A percentile compares a stretch with the other conserved stretches of the same genome.
Evolutionary conservation across 2,113 vertebrate species (phyloP).

Genomic region (Anoplopoma fimbria): DNA sequence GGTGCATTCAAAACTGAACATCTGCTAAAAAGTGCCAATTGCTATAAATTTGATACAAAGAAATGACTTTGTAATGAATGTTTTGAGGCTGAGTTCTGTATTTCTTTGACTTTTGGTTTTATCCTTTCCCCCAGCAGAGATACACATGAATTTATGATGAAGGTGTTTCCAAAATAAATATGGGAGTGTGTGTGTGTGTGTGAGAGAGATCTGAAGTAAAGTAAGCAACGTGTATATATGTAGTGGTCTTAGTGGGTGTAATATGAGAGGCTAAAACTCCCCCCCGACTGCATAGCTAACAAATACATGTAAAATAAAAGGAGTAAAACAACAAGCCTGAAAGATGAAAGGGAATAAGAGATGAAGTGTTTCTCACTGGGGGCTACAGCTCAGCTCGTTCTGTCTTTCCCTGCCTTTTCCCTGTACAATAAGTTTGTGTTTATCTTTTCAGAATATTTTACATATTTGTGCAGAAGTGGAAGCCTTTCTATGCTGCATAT

Average conservation of each 20-base stretch:
- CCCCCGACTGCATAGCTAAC: constrained; percentile 25
- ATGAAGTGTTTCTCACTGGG: constrained; percentile 55
- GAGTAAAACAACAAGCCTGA: constrained; percentile 44
- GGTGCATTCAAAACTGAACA: not conserved
- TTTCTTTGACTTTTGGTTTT: not conserved
- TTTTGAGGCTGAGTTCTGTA: not conserved
- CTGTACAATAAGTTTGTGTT: constrained; percentile 26
- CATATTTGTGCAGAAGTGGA: constrained; percentile 2
- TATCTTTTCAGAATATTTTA: constrained; percentile 11
- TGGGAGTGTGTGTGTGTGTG: not conserved
- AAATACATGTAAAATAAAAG: constrained; percentile 48
- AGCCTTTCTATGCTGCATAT: not conserved
- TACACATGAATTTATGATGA: constrained; percentile 29
- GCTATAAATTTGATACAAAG: not conserved
- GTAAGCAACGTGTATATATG: constrained; percentile 10
- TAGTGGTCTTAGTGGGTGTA: constrained; percentile 14
- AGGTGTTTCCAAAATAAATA: constrained; percentile 13
- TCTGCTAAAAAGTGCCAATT: not conserved
- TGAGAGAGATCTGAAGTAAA: constrained; percentile 9
- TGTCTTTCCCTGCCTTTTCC: constrained; percentile 22
- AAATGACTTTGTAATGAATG: not conserved
- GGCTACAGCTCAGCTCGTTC: constrained; percentile 44
- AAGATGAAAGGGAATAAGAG: constrained; percentile 74
- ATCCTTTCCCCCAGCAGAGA: not conserved
- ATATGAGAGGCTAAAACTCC: not conserved